phyloP scores from a whole-genome alignment of 2,797 vertebrate species.

The Scarus forsteni region DNA sequence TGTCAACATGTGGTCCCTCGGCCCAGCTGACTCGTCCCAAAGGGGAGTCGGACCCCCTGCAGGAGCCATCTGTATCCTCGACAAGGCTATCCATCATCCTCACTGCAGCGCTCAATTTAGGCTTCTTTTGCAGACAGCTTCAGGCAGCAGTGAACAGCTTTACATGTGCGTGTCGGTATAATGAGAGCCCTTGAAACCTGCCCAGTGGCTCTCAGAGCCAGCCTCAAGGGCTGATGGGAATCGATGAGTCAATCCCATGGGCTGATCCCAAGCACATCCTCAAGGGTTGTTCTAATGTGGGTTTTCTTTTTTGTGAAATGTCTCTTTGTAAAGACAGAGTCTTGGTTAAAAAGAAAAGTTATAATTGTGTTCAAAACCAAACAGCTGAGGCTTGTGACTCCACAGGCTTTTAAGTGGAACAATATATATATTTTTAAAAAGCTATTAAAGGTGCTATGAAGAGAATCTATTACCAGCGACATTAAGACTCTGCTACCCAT shows the following conservation, averaged over 20 bases:
- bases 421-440: too few species aligned
- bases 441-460: too few species aligned
- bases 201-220: slow-evolving; percentile 67
- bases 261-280: slow-evolving; percentile 55
- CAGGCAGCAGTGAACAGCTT: slow-evolving; percentile 68
- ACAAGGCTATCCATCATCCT: slow-evolving; percentile 81
- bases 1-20: slow-evolving; percentile 74
- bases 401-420: background rate
- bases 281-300: slow-evolving; percentile 44
- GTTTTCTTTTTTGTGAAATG: slow-evolving; percentile 29
- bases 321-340: slow-evolving; percentile 34
- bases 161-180: slow-evolving; percentile 72
- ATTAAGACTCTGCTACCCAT: too few species aligned
- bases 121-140: slow-evolving; percentile 70
- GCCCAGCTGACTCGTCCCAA: slow-evolving; percentile 69
- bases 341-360: slow-evolving; percentile 49
- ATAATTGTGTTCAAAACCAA: slow-evolving; percentile 17
- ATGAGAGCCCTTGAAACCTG: slow-evolving; percentile 79
- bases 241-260: slow-evolving; percentile 71
- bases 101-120: slow-evolving; percentile 68
- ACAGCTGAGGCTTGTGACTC: slow-evolving; percentile 10
- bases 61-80: slow-evolving; percentile 80
- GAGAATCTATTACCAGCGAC: too few species aligned
- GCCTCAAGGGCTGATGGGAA: slow-evolving; percentile 68
- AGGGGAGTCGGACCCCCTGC: slow-evolving; percentile 67